Evolutionary conservation across 2,113 vertebrate genomes (phyloP).

Genomic region (Chaetorhynchus papuensis): DNA sequence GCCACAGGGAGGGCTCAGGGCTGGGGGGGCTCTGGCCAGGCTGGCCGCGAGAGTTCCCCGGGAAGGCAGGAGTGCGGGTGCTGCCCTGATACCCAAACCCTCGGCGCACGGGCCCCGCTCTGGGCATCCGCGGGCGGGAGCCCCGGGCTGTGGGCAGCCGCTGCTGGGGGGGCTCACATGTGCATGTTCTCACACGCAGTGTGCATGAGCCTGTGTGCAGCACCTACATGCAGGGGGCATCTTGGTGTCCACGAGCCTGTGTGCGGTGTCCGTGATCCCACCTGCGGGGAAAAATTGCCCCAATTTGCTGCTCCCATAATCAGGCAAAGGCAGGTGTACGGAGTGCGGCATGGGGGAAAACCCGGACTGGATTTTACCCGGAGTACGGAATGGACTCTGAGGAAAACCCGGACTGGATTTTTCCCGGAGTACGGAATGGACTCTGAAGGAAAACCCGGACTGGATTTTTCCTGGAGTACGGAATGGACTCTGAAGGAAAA

Average conservation of each 20-base stretch:
- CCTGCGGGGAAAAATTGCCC: neutral
- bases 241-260: neutral
- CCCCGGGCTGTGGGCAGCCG: neutral
- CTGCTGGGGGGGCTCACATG: neutral
- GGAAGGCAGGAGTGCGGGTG: conserved; percentile 3
- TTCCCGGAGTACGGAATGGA: too few species aligned
- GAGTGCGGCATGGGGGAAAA: too few species aligned
- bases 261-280: too few species aligned
- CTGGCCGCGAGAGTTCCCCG: neutral
- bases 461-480: too few species aligned
- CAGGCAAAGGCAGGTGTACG: too few species aligned
- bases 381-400: too few species aligned
- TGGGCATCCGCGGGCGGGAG: neutral
- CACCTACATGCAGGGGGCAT: fast-evolving
- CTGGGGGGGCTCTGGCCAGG: neutral
- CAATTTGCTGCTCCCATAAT: fast-evolving
- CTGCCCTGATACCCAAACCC: conserved; percentile 2
- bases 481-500: too few species aligned
- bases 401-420: too few species aligned
- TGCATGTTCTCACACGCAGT: fast-evolving
- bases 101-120: neutral
- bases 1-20: neutral
- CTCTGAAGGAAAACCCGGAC: too few species aligned
- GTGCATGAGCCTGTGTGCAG: fast-evolving
- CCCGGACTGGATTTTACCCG: too few species aligned